Percentiles rank a stretch among this genome's conserved stretches.
Evolutionary conservation across 2,888 invertebrate genomes (phyloP).

Genomic region (Mimas tiliae): DNA sequence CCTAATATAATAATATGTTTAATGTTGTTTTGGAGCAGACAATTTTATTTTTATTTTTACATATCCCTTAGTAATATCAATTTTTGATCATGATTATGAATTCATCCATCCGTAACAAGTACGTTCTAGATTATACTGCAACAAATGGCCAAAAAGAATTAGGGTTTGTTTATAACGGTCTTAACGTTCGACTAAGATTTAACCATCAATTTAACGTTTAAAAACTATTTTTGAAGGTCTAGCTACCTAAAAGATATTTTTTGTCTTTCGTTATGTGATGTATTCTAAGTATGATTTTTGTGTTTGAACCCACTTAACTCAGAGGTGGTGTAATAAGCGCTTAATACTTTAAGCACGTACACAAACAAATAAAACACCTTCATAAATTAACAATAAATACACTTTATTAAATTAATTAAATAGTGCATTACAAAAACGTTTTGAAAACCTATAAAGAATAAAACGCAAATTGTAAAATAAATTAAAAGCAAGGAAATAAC

Average conservation of each 20-base stretch:
- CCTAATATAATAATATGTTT: background rate
- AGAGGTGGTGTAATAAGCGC: no score
- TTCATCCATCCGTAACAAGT: no score
- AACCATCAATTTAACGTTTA: no score
- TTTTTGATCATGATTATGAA: no score
- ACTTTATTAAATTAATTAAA: conserved; percentile 76
- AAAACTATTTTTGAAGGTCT: background rate
- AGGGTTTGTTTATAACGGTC: no score
- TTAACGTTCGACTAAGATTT: no score
- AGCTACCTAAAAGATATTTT: no score
- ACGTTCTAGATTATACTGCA: no score
- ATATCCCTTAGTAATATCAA: background rate
- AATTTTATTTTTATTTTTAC: background rate
- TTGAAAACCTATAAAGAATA: conserved; percentile 35
- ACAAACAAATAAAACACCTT: conserved; percentile 44
- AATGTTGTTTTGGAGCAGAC: background rate
- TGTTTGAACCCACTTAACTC: no score
- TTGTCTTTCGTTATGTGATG: no score
- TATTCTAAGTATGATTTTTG: no score
- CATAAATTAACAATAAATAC: conserved; percentile 76
- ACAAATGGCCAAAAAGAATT: no score
- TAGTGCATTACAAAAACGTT: conserved; percentile 61
- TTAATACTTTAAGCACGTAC: conserved; percentile 21
- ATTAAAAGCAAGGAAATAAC: conserved; percentile 59
- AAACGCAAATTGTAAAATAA: conserved; percentile 52